Percentiles rank a stretch among this genome's conserved stretches.
Conservation (phyloP, 2,113 vertebrate genomes). For the Arothron firmamentum region DNA sequence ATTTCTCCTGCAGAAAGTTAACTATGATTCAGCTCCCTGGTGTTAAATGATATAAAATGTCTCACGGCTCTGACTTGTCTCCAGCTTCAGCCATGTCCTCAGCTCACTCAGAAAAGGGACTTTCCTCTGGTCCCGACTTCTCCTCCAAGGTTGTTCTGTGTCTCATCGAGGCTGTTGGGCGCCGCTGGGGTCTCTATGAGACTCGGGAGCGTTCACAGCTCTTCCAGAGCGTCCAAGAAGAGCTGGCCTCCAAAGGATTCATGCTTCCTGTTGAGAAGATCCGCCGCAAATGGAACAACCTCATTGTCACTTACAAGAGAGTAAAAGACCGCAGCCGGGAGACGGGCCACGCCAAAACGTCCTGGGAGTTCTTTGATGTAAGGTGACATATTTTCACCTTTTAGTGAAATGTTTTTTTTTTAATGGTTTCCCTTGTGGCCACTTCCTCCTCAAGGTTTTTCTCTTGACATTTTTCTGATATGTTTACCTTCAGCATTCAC, state of each 20-base stretch:
- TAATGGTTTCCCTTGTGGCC: no score
- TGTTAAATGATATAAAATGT: no score
- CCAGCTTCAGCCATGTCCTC: slow-evolving; percentile 47
- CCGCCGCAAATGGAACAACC: slow-evolving; percentile 79
- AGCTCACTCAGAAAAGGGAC: slow-evolving; percentile 50
- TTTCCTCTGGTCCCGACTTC: slow-evolving; percentile 66
- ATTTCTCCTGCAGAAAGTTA: no score
- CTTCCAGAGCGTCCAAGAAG: slow-evolving; percentile 77
- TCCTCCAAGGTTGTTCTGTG: slow-evolving; percentile 70
- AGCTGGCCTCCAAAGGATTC: slow-evolving; percentile 73
- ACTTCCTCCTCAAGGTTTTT: no score
- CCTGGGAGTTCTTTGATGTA: slow-evolving; percentile 79
- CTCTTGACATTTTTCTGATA: no score
- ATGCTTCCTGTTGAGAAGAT: slow-evolving; percentile 73
- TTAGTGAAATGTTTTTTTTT: no score
- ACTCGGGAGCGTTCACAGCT: slow-evolving; percentile 74
- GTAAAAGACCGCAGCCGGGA: slow-evolving; percentile 75
- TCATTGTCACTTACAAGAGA: slow-evolving; percentile 78
- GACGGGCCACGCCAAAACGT: slow-evolving; percentile 71
- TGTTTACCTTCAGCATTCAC: no score
- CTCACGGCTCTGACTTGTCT: background rate
- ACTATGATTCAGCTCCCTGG: no score
- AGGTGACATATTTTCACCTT: background rate
- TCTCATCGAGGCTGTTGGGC: slow-evolving; percentile 73
- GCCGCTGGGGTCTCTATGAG: slow-evolving; percentile 73